Evolutionary conservation across 2,113 vertebrate genomes (phyloP).

Genomic region (Vicugna pacos): DNA sequence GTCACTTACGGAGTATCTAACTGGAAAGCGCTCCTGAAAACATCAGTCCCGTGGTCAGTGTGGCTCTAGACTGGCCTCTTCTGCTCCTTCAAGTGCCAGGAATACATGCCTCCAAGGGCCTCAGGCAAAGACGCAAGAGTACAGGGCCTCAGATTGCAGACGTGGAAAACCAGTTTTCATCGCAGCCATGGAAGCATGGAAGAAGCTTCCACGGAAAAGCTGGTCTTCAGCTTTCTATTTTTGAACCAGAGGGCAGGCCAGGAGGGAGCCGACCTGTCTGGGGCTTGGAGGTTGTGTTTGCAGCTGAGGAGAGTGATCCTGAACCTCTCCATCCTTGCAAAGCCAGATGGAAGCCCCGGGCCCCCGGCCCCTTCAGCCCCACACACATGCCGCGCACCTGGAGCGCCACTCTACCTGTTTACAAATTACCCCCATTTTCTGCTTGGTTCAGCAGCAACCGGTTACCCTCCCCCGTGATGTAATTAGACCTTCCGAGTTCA

Average conservation of each 20-base stretch:
- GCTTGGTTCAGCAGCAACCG: slow-evolving; percentile 98
- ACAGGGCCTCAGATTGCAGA: not conserved
- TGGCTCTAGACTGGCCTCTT: not conserved
- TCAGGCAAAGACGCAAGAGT: not conserved
- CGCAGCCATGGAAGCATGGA: not conserved
- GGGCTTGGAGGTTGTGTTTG: not conserved
- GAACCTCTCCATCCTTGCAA: slow-evolving; percentile 56
- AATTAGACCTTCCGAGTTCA: slow-evolving; percentile 99
- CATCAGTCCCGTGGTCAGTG: too few species aligned
- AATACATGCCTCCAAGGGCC: not conserved
- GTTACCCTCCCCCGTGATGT: slow-evolving; percentile 96
- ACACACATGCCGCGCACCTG: slow-evolving; percentile 95
- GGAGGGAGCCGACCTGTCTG: not conserved
- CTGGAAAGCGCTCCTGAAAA: not conserved
- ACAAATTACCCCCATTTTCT: slow-evolving; percentile 98
- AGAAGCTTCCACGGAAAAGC: slow-evolving; percentile 36
- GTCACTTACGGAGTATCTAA: not conserved
- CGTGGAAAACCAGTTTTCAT: not conserved
- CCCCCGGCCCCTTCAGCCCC: slow-evolving; percentile 81
- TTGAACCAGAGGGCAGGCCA: not conserved
- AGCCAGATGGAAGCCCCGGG: slow-evolving; percentile 80
- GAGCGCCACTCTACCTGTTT: slow-evolving; percentile 95
- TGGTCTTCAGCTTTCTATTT: slow-evolving; percentile 12
- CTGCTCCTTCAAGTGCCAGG: not conserved
- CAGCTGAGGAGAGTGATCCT: slow-evolving; percentile 67